Evolutionary conservation across 2,797 vertebrate species (phyloP).

Genomic region (Rhinophrynus dorsalis): DNA sequence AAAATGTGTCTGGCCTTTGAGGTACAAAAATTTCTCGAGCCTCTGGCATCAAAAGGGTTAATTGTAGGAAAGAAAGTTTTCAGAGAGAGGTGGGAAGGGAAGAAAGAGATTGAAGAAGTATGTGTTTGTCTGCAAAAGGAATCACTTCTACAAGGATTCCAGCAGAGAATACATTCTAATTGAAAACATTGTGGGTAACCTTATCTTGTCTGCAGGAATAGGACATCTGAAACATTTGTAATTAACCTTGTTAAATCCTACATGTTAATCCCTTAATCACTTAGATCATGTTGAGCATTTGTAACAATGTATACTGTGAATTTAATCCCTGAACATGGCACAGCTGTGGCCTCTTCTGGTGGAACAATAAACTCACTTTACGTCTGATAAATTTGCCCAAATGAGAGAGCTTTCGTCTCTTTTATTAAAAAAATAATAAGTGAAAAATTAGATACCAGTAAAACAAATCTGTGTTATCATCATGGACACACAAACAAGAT

Average conservation of each 20-base stretch:
- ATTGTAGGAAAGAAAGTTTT: too few species aligned
- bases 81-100: too few species aligned
- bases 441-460: too few species aligned
- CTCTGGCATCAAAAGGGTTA: too few species aligned
- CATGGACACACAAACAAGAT: too few species aligned
- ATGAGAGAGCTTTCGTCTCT: not conserved
- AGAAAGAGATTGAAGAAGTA: too few species aligned
- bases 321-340: conserved; percentile 15
- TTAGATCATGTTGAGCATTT: conserved; percentile 30
- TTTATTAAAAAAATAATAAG: not conserved
- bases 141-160: too few species aligned
- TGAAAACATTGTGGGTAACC: not conserved
- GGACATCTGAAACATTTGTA: conserved; percentile 25
- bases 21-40: too few species aligned
- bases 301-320: conserved; percentile 21
- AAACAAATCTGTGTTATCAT: too few species aligned
- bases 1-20: too few species aligned
- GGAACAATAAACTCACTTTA: conserved; percentile 9
- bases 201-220: conserved; percentile 29
- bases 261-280: conserved; percentile 40
- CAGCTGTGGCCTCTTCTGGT: conserved; percentile 3
- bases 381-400: not conserved
- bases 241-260: conserved; percentile 43
- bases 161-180: not conserved
- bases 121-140: too few species aligned